Base-by-base conservation (phyloP, 1,140 invertebrate species). In the Leptinotarsa texana region DNA sequence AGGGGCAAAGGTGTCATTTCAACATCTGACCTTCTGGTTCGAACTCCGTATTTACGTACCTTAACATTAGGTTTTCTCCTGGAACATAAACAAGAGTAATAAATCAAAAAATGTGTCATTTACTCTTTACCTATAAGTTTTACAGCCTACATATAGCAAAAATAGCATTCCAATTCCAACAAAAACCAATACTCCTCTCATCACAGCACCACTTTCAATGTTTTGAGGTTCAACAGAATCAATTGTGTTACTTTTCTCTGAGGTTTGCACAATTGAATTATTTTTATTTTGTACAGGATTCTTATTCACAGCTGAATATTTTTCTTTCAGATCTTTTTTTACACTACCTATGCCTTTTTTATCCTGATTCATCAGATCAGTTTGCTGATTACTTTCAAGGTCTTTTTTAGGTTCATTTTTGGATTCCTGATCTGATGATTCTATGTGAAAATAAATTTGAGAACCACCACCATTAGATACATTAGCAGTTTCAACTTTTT, bases 1-100 rank as follows among this genome's bases (percentile, higher is more conserved):
- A 89, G 81, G 27, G 87, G 88, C 63, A 90, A 81, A 75, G 88
- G 89, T 74, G 87, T 81, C 89, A 90, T 89, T 81, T 89, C 89
- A 13, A 90, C 84, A 81, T 90, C 89, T 80, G 87, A 88, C 79
- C 88, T 84, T 74, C 86, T 86, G 48, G 88, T 83, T 65, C 88
- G 81, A 42, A 90, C 80, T 42, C 89, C 89, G 78, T 90, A 90
- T 78, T 89, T 89, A 75, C 86, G 81, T 81, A 87, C 86, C 73
- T 85, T 84, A 78, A 51, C 83, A 77, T 78, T 84, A 84, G 78
- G 74, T 83, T 86, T 74, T 78, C 76, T 81, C 79, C 80, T 81
- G 65, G 74, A 79, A 82, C 47, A 69, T 70, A 71, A 76, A 72
- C 42, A 75, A 42, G 33, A 11, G 33, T 42, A 42, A 42, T 42